phyloP scores from a whole-genome alignment of 2,888 invertebrate species.

The Nowickia ferox region DNA sequence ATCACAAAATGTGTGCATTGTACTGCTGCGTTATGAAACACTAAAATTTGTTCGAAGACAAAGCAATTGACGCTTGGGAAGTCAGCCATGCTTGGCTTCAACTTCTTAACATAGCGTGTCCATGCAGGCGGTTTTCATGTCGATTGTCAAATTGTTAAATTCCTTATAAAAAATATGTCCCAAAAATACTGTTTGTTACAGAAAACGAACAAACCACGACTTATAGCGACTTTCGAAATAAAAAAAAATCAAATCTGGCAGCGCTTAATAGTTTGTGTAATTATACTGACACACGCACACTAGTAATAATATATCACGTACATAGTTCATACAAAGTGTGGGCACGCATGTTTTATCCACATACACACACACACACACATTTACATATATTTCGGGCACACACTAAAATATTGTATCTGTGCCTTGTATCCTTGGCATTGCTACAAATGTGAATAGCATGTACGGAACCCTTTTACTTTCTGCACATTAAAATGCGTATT shows the following conservation, averaged over 20 bases:
- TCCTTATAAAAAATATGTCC: too few species aligned
- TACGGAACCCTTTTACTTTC: conserved; percentile 60
- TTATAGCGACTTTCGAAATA: too few species aligned
- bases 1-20: too few species aligned
- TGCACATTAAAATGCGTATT: conserved; percentile 50
- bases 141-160: too few species aligned
- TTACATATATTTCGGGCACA: neutral
- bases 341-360: conserved; percentile 74
- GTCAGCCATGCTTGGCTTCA: too few species aligned
- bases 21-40: too few species aligned
- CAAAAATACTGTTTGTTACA: too few species aligned
- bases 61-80: too few species aligned
- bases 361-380: neutral
- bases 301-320: neutral
- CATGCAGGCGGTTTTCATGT: too few species aligned
- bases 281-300: neutral
- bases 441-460: conserved; percentile 28
- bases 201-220: too few species aligned
- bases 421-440: neutral
- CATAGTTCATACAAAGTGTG: conserved; percentile 19
- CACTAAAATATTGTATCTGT: conserved; percentile 4
- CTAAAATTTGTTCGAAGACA: too few species aligned
- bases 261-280: neutral
- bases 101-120: too few species aligned
- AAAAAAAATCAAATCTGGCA: conserved; percentile 1